Evolutionary conservation across 1,140 invertebrate species (phyloP), one percentile per base, ranked within the genome.

Genomic region (Aricia agestis): DNA sequence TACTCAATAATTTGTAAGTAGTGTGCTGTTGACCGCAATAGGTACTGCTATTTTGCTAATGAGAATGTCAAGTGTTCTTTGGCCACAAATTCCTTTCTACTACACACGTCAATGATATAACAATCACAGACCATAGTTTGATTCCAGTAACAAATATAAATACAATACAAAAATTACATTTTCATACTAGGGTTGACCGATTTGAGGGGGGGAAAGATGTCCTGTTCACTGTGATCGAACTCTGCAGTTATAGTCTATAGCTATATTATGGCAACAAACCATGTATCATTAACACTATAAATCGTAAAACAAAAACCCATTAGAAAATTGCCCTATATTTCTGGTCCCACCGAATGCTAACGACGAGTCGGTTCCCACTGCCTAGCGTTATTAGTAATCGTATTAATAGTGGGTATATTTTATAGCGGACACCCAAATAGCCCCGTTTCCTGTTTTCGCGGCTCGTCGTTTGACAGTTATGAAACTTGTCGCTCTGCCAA

Each of bases 401-500:
- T 52, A 52, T 52, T 52, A 52, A 52, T 52, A 52, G 45, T 52
- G 13, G 13, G 45, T 13, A 63, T 63, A 63, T 70, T 77, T 72
- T 58, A 71, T 75, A 77, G 72, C 67, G 63, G 78, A 76, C 74
- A 82, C 79, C 79, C 77, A 86, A 80, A 84, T 80, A 82, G 80
- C 76, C 71, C 61, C 72, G 83, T 89, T 89, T 89, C 86, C 85
- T 89, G 85, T 84, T 83, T 82, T 82, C 80, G 75, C 74, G 74
- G 69, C 74, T 76, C 74, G 68, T 73, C 76, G 75, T 76, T 70
- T 70, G 68, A 58, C 70, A 75, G 80, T 87, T 86, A 89, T 81
- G 82, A 81, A 85, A 87, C 71, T 87, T 89, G 86, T 83, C 85
- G 83, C 67, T 25, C 36, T 82, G 86, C 86, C 86, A 89, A 84